phyloP scores from a whole-genome alignment of 2,113 vertebrate species.

The Caranx ignobilis region DNA sequence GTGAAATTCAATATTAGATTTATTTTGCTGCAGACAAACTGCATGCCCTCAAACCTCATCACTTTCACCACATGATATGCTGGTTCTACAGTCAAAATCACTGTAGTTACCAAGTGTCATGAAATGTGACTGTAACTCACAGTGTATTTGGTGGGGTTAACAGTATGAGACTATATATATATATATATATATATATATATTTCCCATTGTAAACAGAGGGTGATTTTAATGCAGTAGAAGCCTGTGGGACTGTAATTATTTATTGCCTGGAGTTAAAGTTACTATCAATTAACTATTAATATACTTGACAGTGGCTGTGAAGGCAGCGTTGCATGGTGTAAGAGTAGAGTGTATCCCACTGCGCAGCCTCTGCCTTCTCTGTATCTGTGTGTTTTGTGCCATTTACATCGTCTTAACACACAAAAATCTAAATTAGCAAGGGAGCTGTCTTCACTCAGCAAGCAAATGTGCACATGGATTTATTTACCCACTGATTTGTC shows the following conservation, averaged over 20 bases:
- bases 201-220: not conserved
- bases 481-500: not conserved
- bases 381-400: not conserved
- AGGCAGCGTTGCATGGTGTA: not conserved
- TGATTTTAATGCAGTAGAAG: not conserved
- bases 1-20: not conserved
- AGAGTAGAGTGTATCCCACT: not conserved
- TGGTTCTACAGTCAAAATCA: not conserved
- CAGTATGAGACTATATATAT: not conserved
- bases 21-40: not conserved
- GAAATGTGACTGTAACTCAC: not conserved
- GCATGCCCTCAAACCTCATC: not conserved
- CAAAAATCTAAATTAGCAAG: not conserved
- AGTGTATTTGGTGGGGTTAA: not conserved
- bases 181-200: not conserved
- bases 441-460: not conserved
- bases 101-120: not conserved
- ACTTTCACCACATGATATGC: not conserved
- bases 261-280: slow-evolving; percentile 18
- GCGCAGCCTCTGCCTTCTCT: not conserved
- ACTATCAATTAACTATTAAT: slow-evolving; percentile 13
- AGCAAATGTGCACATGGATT: not conserved
- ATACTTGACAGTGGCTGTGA: not conserved
- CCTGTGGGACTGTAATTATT: not conserved
- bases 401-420: not conserved